Conservation (phyloP, 2,888 invertebrate genomes). For the Agrochola litura region DNA sequence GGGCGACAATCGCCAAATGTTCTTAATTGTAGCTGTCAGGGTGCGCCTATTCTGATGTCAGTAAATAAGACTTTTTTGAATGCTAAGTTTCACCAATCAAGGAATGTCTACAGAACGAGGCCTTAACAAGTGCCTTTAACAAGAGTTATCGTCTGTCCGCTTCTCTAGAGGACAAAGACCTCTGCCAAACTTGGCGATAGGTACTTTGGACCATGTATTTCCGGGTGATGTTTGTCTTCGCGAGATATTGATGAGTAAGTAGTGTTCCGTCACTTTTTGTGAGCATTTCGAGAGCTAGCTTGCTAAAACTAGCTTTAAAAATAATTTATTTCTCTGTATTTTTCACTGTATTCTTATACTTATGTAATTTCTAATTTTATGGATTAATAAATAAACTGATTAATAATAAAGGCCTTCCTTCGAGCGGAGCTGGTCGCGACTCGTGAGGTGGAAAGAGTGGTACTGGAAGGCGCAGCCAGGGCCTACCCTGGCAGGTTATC, state of each 20-base stretch:
- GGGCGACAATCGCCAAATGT: constrained; percentile 41
- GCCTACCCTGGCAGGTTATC: too few species aligned
- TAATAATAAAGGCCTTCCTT: not conserved
- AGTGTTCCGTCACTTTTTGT: not conserved
- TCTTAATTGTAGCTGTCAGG: constrained; percentile 53
- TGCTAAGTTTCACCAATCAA: constrained; percentile 17
- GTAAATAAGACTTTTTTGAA: constrained; percentile 38
- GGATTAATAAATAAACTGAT: too few species aligned
- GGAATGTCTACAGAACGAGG: not conserved
- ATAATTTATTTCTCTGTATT: too few species aligned
- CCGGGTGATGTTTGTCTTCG: constrained; percentile 11
- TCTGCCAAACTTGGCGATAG: constrained; percentile 1
- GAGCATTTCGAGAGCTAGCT: not conserved
- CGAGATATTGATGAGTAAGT: not conserved
- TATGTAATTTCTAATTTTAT: too few species aligned
- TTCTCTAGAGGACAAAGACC: constrained; percentile 32
- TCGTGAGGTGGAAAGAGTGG: too few species aligned
- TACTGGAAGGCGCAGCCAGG: too few species aligned
- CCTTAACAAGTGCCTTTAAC: not conserved
- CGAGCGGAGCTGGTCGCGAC: not conserved
- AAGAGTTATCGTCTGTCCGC: constrained; percentile 5
- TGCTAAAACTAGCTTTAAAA: not conserved
- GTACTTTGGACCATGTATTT: constrained; percentile 14
- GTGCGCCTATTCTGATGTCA: constrained; percentile 65
- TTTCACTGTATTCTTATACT: too few species aligned